A percentile compares a stretch with the other conserved stretches of the same genome.
Conservation (phyloP, 2,888 invertebrate species). For the Aricia artaxerxes region DNA sequence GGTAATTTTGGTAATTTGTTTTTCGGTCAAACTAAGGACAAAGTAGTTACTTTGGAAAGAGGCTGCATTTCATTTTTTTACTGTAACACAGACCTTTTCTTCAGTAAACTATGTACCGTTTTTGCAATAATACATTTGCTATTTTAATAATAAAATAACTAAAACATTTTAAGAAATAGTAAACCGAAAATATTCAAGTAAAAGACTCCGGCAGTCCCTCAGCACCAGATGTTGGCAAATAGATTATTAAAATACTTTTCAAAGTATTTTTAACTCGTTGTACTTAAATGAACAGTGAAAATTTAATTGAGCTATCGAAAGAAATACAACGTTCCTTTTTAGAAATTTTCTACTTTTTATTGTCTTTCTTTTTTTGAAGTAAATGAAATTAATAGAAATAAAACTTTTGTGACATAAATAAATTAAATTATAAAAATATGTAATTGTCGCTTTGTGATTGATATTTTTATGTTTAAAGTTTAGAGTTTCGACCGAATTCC, state of each 20-base stretch:
- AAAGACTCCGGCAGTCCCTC: neutral
- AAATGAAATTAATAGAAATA: neutral
- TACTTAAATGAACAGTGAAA: neutral
- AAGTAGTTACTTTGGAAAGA: too few species aligned
- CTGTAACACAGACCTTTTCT: too few species aligned
- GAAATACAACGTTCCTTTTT: neutral
- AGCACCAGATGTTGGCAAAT: neutral
- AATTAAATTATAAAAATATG: neutral
- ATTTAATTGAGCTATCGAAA: slow-evolving; percentile 5
- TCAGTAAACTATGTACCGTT: too few species aligned
- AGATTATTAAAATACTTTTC: slow-evolving; percentile 7
- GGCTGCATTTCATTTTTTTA: too few species aligned
- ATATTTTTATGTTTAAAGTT: neutral
- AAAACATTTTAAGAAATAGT: neutral
- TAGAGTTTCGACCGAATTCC: neutral
- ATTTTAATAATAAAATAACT: neutral
- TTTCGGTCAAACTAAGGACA: too few species aligned
- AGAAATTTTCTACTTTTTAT: neutral
- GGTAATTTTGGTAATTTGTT: too few species aligned
- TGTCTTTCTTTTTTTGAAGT: neutral
- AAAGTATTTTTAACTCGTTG: slow-evolving; percentile 5
- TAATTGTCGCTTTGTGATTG: neutral
- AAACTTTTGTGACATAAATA: neutral
- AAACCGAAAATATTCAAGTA: neutral
- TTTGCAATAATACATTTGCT: too few species aligned